Base-by-base conservation (phyloP, 1,140 invertebrate species). In the Hyphantria cunea region DNA sequence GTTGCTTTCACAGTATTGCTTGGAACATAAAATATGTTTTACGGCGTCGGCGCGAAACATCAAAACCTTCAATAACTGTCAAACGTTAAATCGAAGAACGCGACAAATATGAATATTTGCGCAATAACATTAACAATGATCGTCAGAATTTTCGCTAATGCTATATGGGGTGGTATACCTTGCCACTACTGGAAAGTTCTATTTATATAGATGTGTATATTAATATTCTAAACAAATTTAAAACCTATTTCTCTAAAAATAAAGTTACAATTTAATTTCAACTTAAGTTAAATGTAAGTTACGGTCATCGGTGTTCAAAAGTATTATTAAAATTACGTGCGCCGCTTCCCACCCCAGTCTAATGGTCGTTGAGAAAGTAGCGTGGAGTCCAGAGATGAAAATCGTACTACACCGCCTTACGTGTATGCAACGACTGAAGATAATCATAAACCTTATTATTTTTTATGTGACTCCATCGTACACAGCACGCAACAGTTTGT, bases 1-100 rank as follows among this genome's bases (percentile, higher is more conserved):
- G 66, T 68, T 64, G 67, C 42, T 62, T 64, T 52, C 59, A 54
- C 64, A 80, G 69, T 80, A 83, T 83, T 76, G 74, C 75, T 75
- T 66, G 72, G 79, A 49, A 76, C 85, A 84, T 90, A 90, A 90
- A 90, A 88, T 82, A 83, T 83, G 68, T 85, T 90, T 90, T 88
- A 89, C 78, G 77, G 64, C 78, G 45, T 65, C 70, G 78, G 65
- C 74, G 75, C 79, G 78, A 73, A 78, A 84, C 78, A 79, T 84
- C 83, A 81, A 79, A 84, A 72, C 74, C 80, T 72, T 81, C 74
- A 82, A 84, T 84, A 84, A 77, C 76, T 70, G 70, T 73, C 76
- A 74, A 79, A 78, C 75, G 66, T 77, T 79, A 76, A 78, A 84
- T 88, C 76, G 76, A 76, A 77, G 61, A 67, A 63, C 44, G 54